These are phyloP conservation scores for Stenoptilia bipunctidactyla DNA, from an alignment of 2,888 invertebrate genomes.

Conservation along the genomic window DNA sequence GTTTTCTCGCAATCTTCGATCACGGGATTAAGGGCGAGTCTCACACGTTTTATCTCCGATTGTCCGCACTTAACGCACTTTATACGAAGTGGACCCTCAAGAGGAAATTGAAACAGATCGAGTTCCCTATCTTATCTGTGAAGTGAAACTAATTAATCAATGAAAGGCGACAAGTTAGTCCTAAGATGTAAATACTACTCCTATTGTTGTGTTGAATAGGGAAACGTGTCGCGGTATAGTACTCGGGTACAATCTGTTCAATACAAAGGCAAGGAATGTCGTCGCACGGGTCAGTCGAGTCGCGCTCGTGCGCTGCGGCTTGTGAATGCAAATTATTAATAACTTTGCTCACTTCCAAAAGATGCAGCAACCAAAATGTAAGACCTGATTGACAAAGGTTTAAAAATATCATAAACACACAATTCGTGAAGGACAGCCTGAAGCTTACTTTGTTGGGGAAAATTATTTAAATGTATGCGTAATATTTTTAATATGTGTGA, in stretches of 20 bases:
- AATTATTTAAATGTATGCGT: too few relatives aligned
- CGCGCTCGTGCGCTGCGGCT: slow-evolving; percentile 50
- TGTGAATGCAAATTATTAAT: slow-evolving; percentile 68
- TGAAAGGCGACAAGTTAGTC: slow-evolving; percentile 49
- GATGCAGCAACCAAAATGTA: slow-evolving; percentile 52
- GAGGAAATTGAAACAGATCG: slow-evolving; percentile 71
- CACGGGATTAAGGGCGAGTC: slow-evolving; percentile 68
- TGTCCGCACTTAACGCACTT: slow-evolving; percentile 70
- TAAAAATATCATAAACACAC: too few relatives aligned
- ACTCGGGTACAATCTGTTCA: slow-evolving; percentile 54
- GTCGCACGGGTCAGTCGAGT: slow-evolving; percentile 42
- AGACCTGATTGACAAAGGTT: slow-evolving; percentile 29
- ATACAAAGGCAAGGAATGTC: slow-evolving; percentile 67
- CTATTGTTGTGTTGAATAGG: slow-evolving; percentile 58
- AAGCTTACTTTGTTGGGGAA: too few relatives aligned
- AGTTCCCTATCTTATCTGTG: slow-evolving; percentile 68
- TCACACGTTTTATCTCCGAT: slow-evolving; percentile 71
- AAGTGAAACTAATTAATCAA: slow-evolving; percentile 70
- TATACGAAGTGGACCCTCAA: slow-evolving; percentile 66
- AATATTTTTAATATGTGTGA: too few relatives aligned
- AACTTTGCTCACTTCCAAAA: slow-evolving; percentile 43
- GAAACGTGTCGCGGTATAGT: slow-evolving; percentile 60
- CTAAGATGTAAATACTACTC: slow-evolving; percentile 62
- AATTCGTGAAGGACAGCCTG: too few relatives aligned
- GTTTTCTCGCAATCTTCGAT: slow-evolving; percentile 71